phyloP scores from a whole-genome alignment of 2,113 vertebrate genomes.

The Vireo altiloquus region DNA sequence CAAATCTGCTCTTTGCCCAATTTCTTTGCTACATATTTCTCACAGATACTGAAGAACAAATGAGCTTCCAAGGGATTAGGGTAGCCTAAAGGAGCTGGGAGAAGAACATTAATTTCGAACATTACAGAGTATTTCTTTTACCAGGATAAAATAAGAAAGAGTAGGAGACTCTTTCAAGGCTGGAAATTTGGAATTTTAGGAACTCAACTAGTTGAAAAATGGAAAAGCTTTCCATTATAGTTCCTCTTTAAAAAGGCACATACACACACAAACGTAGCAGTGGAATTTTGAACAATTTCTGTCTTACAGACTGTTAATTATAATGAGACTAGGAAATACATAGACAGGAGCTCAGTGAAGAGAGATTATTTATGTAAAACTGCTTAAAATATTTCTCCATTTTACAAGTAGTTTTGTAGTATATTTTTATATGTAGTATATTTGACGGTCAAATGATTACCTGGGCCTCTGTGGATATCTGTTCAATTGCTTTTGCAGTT shows the following conservation, averaged over 20 bases:
- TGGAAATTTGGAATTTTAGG: neutral
- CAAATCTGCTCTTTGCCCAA: neutral
- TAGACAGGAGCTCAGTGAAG: neutral
- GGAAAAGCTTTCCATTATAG: rapidly evolving
- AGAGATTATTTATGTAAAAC: neutral
- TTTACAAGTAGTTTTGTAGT: neutral
- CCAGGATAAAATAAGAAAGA: neutral
- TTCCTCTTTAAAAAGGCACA: neutral
- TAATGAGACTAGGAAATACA: neutral
- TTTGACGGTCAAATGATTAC: neutral
- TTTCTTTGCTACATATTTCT: neutral
- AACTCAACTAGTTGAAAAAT: neutral
- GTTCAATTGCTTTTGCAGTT: neutral
- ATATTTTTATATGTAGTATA: neutral
- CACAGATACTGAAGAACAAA: neutral
- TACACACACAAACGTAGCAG: neutral
- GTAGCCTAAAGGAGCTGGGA: neutral
- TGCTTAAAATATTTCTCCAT: neutral
- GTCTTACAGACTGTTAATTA: neutral
- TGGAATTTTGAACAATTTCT: neutral
- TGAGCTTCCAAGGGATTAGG: neutral
- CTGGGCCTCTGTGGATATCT: neutral
- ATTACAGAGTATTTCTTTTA: neutral
- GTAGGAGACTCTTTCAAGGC: neutral
- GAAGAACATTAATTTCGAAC: neutral